Evolutionary conservation across 1,140 invertebrate species (phyloP), one percentile per base, ranked within the genome.

Genomic region (Trichoplusia ni): DNA sequence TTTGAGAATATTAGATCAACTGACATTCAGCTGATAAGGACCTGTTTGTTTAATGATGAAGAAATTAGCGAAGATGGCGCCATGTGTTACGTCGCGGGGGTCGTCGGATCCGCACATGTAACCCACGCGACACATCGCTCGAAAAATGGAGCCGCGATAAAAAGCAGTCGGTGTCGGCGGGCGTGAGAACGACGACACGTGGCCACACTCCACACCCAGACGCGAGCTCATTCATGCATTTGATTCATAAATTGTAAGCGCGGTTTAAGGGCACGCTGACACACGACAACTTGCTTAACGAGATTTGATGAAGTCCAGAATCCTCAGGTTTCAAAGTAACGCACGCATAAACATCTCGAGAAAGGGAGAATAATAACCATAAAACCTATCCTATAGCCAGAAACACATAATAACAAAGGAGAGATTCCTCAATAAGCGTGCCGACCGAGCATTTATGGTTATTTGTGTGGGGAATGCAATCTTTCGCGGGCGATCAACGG

Each of bases 151-250:
- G 74, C 76, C 53, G 64, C 75, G 75, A 84, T 79, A 83, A 86
- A 84, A 84, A 86, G 80, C 71, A 70, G 73, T 65, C 67, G 71
- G 23, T 56, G 60, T 68, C 74, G 47, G 49, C 64, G 58, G 78
- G 81, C 84, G 86, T 89, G 84, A 89, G 86, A 89, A 89, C 81
- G 49, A 11, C 69, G 80, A 82, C 86, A 89, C 84, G 86, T 89
- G 86, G 81, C 81, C 69, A 56, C 47, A 35, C 19, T 70, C 81
- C 69, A 56, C 47, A 35, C 19, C 71, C 73, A 63, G 68, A 40
- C 71, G 63, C 54, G 31, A 68, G 73, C 82, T 83, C 84, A 89
- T 87, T 89, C 86, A 89, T 84, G 80, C 78, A 86, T 86, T 86
- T 86, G 86, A 89, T 89, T 89, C 86, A 89, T 89, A 80, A 86